Evolutionary conservation across 2,797 vertebrate species (phyloP), one percentile per base, ranked within the genome.

Genomic region (Protosalanx chinensis): DNA sequence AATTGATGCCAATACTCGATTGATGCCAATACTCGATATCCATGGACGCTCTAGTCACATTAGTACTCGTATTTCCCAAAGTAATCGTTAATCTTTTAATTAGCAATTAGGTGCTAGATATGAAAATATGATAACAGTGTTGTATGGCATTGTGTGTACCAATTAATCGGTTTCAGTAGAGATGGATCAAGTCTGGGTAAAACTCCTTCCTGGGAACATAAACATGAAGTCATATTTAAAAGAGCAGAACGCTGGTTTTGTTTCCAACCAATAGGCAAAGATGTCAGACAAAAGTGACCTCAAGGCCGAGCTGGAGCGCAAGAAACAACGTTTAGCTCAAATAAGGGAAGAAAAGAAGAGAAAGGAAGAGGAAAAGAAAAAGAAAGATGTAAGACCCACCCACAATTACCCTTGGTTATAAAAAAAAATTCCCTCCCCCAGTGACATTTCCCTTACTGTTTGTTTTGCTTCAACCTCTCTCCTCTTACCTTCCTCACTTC

Each of bases 301-400:
- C 7, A 64, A 64, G 46, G 69, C 66, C 10, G 72, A 69, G 56
- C 78, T 84, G 35, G 95, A 96, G 84, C 92, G 93, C 80, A 96
- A 95, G 84, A 96, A 96, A 64, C 95, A 95, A 77, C 92, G 94
- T 49, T 90, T 96, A 77, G 95, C 94, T 76, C 94, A 96, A 80
- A 95, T 95, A 81, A 91, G 94, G 79, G 94, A 95, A 87, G 94
- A 95, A 76, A 96, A 95, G 85, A 95, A 94, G 77, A 87, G 94
- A 27, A 96, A 94, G 82, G 94, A 95, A 72, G 94, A 96, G 74
- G 94, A 95, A 79, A 91, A 93, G 69, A 96, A 95, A 81, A 96
- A 93, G 85, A 95, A 94, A 86, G 95, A 96, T 91, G 94, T 96
- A 85, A 91, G 74, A 33, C 7, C 23, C 51, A 46, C 32, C 12